Base-by-base conservation (phyloP, 2,888 invertebrate genomes). In the Nebria brevicollis region DNA sequence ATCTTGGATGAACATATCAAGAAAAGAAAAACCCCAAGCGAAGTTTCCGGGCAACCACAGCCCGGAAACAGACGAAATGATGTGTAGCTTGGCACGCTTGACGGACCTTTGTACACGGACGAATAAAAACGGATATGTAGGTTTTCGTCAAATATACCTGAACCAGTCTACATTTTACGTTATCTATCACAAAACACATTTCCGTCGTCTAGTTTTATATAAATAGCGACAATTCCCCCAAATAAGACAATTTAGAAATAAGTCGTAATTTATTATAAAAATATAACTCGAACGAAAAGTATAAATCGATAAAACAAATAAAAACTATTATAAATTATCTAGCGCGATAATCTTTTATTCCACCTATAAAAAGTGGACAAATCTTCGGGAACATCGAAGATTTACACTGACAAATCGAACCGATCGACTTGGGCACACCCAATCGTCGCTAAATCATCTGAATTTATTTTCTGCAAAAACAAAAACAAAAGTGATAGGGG, bases 41-140 rank as follows among this genome's bases (percentile, higher is more conserved):
- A 13, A 13, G 70, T 70, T 26, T 70, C 70, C 70, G 70, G 70
- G 4, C 26, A n/a, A 70, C 70, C 25, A 43, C 43, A 68, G 41
- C 66, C 77, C 78, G 78, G 78, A 78, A 78, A 78, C 78, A 78
- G 72, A 64, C 54, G 78, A 78, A 78, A 78, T 78, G 78, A 66
- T 66, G 78, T 73, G 77, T 76, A 41, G 76, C 66, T 43, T 43
- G 43, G 68, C 41, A 76, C 66, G 78, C 42, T 20, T 64, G 34
- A 66, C 10, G 42, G 15, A 41, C 34, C 42, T 8, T 73, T 73
- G 73, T 73, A 34, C 68, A 68, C 68, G 25, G 68, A 68, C 7
- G 54, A 11, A 54, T 54, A 34, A 34, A 65, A 65, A 65, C 15
- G 65, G 65, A 65, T n/a, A 65, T 15, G 65, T 13, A 65, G 13